phyloP scores from a whole-genome alignment of 2,113 vertebrate species.

The Podilymbus podiceps region DNA sequence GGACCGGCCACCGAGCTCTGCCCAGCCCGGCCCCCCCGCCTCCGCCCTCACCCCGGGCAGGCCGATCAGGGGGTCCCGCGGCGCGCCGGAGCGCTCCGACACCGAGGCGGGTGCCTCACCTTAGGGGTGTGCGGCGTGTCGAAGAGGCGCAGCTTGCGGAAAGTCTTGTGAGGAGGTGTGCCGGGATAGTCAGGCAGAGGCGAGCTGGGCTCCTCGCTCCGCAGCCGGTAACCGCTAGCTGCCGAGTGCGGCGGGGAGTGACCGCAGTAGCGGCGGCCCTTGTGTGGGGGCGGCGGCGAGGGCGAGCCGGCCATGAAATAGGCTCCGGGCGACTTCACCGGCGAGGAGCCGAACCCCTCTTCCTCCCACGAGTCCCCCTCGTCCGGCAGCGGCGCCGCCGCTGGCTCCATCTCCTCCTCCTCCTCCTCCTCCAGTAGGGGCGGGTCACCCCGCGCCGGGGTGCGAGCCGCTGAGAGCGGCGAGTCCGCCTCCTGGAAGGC shows the following conservation, averaged over 20 bases:
- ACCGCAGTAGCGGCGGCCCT: conserved; percentile 65
- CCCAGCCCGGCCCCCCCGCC: not conserved
- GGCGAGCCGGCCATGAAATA: conserved; percentile 77
- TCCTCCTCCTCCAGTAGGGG: conserved; percentile 68
- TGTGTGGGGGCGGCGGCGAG: conserved; percentile 73
- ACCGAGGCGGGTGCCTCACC: conserved; percentile 70
- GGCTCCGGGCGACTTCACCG: conserved; percentile 76
- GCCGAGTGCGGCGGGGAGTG: conserved; percentile 3
- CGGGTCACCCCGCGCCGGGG: conserved; percentile 35
- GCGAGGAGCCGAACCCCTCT: conserved; percentile 86
- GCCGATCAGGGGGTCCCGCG: not conserved
- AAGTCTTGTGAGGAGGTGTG: conserved; percentile 94
- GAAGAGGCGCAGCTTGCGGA: conserved; percentile 91
- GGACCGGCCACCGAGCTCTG: not conserved
- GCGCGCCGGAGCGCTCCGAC: not conserved
- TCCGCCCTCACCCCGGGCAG: not conserved
- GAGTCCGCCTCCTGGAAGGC: conserved; percentile 93
- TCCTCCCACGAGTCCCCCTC: conserved; percentile 86
- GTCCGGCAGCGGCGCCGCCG: conserved; percentile 68
- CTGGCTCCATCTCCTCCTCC: conserved; percentile 59
- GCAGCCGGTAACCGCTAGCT: conserved; percentile 12
- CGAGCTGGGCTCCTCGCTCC: conserved; percentile 75
- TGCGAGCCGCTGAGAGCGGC: conserved; percentile 76
- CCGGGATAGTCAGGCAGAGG: conserved; percentile 86
- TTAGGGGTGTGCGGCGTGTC: conserved; percentile 96